phyloP scores from a whole-genome alignment of 2,888 invertebrate genomes.

The Dasypogon diadema region DNA sequence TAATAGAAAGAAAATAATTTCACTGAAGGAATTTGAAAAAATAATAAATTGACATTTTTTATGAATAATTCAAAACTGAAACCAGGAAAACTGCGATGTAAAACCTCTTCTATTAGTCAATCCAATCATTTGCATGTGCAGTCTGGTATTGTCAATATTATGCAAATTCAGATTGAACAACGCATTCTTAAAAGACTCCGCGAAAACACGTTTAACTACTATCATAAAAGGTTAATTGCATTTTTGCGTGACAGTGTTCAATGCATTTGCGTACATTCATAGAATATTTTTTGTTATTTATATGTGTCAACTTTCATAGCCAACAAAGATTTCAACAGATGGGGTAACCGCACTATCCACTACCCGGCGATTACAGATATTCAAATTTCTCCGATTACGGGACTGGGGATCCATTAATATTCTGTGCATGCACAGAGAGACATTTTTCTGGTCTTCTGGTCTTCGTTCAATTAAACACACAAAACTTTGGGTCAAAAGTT shows the following conservation, averaged over 20 bases:
- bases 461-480: conserved; percentile 16
- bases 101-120: neutral
- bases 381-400: no score
- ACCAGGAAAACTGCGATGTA: neutral
- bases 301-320: no score
- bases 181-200: neutral
- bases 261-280: conserved; percentile 13
- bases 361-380: no score
- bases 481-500: conserved; percentile 32
- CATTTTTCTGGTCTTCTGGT: conserved; percentile 8
- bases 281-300: neutral
- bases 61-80: neutral
- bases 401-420: no score
- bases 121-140: conserved; percentile 1
- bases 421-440: conserved; percentile 6
- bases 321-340: no score
- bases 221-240: conserved; percentile 9
- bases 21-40: no score
- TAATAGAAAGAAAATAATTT: no score
- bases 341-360: neutral
- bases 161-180: conserved; percentile 2
- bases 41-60: neutral
- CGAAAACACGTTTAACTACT: neutral
- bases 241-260: conserved; percentile 21
- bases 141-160: conserved; percentile 11